These are phyloP conservation scores for Sminthopsis crassicaudata DNA, from an alignment of 2,113 vertebrate genomes.

Conservation along the genomic window DNA sequence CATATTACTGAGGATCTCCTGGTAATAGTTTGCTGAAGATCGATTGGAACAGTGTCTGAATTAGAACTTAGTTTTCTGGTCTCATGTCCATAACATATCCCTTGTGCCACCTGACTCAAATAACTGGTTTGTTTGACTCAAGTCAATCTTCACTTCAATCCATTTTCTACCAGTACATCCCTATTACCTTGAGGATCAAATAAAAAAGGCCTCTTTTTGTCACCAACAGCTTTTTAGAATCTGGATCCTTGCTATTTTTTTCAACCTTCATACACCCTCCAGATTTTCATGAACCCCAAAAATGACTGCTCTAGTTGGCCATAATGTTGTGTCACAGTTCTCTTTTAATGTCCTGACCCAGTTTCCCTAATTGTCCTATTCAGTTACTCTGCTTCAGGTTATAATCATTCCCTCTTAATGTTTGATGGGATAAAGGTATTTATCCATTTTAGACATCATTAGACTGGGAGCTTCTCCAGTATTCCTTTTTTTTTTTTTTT, in stretches of 20 bases:
- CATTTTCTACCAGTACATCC: background rate
- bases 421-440: no score
- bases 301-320: background rate
- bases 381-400: no score
- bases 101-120: background rate
- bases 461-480: no score
- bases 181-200: background rate
- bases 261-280: background rate
- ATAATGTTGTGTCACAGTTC: no score
- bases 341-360: no score
- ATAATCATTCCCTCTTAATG: no score
- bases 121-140: background rate
- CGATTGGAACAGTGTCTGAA: no score
- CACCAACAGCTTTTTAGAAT: background rate
- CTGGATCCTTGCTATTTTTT: background rate
- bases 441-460: no score
- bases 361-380: no score
- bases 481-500: no score
- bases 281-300: background rate
- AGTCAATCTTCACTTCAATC: background rate
- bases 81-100: background rate
- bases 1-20: no score
- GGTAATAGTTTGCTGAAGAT: no score
- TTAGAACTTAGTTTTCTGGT: background rate
- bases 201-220: background rate